Base-by-base conservation (phyloP, 2,113 vertebrate genomes). In the Atrichornis clamosus region DNA sequence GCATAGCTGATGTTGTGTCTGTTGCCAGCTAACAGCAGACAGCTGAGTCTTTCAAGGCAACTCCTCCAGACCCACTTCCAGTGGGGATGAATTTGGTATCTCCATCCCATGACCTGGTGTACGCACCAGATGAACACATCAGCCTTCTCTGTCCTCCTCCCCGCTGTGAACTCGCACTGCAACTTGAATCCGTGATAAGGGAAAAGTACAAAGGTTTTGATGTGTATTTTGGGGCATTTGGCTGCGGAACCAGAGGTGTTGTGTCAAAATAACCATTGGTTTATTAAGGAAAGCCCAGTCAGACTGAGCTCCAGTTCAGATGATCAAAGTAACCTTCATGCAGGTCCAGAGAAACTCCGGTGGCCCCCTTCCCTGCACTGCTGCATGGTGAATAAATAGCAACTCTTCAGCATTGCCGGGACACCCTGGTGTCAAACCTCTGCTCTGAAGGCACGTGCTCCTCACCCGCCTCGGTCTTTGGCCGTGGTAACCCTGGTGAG, bases 181-280 rank as follows among this genome's bases (percentile, higher is more conserved):
- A 78, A 50, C 35, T 55, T 72, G 35, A 60, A 32, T 30, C n/a
- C 3, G 0, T 0, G 1, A 3, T 5, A 14, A 67, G 44, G 17
- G 22, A 44, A 37, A 84, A 55, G 13, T 2, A 18, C 13, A 59
- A 46, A 67, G 13, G 23, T 30, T 74, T 78, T 49, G 22, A 58
- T 69, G 19, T 15, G 19, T n/a, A 5, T 42, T 89, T 84, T 23
- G 30, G 58, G 42, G 14, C 70, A 24, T 56, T 84, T 72, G 46
- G 27, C 50, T 73, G 39, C 26, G 92, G 33, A 86, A 41, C 7
- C 26, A 49, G 35, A 79, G 24, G 14, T 27, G 8, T 1, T 1
- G 0, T 60, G 18, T 62, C n/a, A 90, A 80, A 95, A 49, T 41
- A 77, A 24, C 16, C 17, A 11, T 27, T 33, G 49, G 8, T n/a